Evolutionary conservation across 2,888 invertebrate species (phyloP).

Genomic region (Caenorhabditis japonica): DNA sequence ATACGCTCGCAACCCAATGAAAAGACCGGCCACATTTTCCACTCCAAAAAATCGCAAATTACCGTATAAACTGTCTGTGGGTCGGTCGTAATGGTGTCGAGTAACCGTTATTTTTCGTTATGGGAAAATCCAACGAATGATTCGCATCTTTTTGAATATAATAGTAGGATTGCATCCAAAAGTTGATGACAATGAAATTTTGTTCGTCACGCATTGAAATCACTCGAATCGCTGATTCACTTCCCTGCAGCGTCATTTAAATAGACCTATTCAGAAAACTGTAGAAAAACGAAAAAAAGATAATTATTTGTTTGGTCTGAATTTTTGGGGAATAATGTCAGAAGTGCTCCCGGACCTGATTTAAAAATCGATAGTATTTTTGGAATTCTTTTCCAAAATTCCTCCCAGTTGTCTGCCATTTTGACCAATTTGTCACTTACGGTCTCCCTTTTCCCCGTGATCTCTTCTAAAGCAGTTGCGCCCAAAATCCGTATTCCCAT

Average conservation of each 20-base stretch:
- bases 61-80: no score
- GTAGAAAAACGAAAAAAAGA: neutral
- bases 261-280: neutral
- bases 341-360: no score
- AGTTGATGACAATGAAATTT: slow-evolving; percentile 18
- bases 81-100: no score
- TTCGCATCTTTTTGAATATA: slow-evolving; percentile 7
- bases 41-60: no score
- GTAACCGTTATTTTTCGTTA: no score
- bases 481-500: neutral
- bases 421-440: no score
- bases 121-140: neutral
- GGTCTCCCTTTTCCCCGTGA: no score
- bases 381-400: neutral
- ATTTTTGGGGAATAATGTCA: no score
- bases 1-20: no score
- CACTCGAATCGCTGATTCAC: slow-evolving; percentile 17
- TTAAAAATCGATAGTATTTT: no score
- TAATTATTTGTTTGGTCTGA: no score
- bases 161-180: slow-evolving; percentile 21
- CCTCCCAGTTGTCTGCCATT: neutral
- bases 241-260: slow-evolving; percentile 12
- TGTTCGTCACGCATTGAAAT: neutral
- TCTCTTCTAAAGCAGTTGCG: neutral
- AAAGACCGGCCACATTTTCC: no score